Evolutionary conservation across 2,113 vertebrate species (phyloP), one percentile per base, ranked within the genome.

Genomic region (Philantomba maxwellii): DNA sequence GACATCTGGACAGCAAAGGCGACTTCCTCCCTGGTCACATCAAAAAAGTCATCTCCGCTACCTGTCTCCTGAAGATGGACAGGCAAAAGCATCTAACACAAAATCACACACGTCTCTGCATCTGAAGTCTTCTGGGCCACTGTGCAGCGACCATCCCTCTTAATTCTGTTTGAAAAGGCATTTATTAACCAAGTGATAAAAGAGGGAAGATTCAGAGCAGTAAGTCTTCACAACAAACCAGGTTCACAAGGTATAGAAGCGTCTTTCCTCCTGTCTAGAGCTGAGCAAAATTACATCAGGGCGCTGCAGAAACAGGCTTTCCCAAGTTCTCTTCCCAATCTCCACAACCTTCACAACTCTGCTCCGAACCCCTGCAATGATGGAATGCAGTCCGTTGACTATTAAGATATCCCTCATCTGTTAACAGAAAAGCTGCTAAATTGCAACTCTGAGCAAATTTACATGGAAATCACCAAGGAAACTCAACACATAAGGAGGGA

Each of bases 361-460:
- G 89, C 82, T 97, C 94, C 1, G 86, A 66, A 58, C 62, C 97
- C 93, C 85, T 75, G n/a, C 91, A 93, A 96, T 86, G 83, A 98
- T 95, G 95, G 90, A 70, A 98, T 94, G 66, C 51, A 97, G 92
- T 85, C 96, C 93, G 83, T 97, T 88, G 90, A 94, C 97, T 98
- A 97, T 97, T 98, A 97, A 97, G 96, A 98, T 96, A 77, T 91
- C 98, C 92, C 73, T 96, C 97, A 97, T 98, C 98, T 98, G 97
- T 98, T 98, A 98, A 98, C 93, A 98, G 92, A 98, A 98, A 98
- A 97, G 86, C 97, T 96, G 94, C 94, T 98, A 97, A 98, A 98
- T 98, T 98, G 98, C 96, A 97, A 98, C 96, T 57, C 93, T 97
- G 97, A 98, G 90, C 94, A 99, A 98, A 99, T 99, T 98, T 98